Base-by-base conservation (phyloP, 2,888 invertebrate genomes). In the Polymixis lichenea region DNA sequence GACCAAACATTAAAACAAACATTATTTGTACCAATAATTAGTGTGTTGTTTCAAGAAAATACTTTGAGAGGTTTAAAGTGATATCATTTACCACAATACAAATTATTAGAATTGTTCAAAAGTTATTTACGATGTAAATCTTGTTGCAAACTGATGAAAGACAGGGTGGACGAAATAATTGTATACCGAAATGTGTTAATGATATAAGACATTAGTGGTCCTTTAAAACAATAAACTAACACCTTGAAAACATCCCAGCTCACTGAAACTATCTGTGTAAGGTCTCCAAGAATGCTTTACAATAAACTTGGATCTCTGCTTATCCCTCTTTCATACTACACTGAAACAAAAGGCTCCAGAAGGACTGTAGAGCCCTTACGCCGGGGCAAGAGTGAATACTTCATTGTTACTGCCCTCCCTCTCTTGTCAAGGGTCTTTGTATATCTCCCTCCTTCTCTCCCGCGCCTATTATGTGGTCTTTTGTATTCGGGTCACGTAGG, bases 301-400 rank as follows among this genome's bases (percentile, higher is more conserved):
- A 66, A 55, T 55, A 38, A 74, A 86, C 68, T 62, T 69, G n/a
- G 71, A 75, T 64, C 38, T 76, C 76, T 73, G 68, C 72, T 53
- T 72, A 85, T 75, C 32, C 80, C 60, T 67, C 83, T 79, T 78
- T 77, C 65, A 76, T 78, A 69, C 72, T 58, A 66, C 58, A 9
- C 61, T 75, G 62, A 79, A 78, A 87, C 87, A 87, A 88, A 73
- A 68, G 81, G 22, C 76, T 72, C 72, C 78, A 78, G 49, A 53
- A 82, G 77, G 55, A 78, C 62, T 77, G 73, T 67, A 82, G 85
- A 67, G 75, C 85, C 74, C 86, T 86, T 60, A 74, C 43, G 22
- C 13, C 55, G 61, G 66, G 65, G 74, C 80, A 79, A 78, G 77
- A 77, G 75, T 71, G 78, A 77, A 72, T 75, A 78, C 82, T 83